Base-by-base conservation (phyloP, 2,113 vertebrate genomes). In the Cyphomyrus plagiostoma region DNA sequence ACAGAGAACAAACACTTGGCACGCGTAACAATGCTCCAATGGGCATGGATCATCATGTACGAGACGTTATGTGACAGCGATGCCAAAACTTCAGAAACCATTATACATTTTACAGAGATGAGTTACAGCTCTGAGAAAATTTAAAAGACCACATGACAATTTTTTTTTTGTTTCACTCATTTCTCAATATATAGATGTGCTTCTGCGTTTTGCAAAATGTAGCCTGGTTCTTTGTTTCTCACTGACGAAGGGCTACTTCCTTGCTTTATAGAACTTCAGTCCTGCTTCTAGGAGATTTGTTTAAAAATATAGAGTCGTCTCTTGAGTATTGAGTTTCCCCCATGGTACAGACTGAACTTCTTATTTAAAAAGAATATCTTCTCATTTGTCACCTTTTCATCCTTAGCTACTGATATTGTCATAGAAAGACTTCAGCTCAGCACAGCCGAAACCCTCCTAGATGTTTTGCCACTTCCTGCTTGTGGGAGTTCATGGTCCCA, bases 401-500 rank as follows among this genome's bases (percentile, higher is more conserved):
- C 53, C 86, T 45, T 46, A 30, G n/a, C 52, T 7, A 21, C 8
- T 45, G 3, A 62, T 66, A 53, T 86, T 13, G 19, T 53, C 26
- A 53, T 9, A 19, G 48, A n/a, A 11, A 45, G 42, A 13, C 56
- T 45, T 23, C 49, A 62, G 11, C 30, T 88, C 23, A 11, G 26
- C 50, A 50, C 5, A 17, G 49, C 85, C 50, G 1, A 87, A 3
- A 19, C 26, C 35, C 52, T n/a, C 9, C 5, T 86, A 42, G 19
- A 23, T 62, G 56, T 50, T 62, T 35, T 62, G 19, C 53, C 53
- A 3, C 42, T 45, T 88, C 53, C 53, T 50, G 39, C 21, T 49
- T 48, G 45, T n/a, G 87, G 62, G 62, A 88, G 15, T 5, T 49
- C 5, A 2, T 3, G 62, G 89, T 92, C 91, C 91, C 92, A 88